Conservation (phyloP, 2,113 vertebrate species). For the Laterallus jamaicensis region DNA sequence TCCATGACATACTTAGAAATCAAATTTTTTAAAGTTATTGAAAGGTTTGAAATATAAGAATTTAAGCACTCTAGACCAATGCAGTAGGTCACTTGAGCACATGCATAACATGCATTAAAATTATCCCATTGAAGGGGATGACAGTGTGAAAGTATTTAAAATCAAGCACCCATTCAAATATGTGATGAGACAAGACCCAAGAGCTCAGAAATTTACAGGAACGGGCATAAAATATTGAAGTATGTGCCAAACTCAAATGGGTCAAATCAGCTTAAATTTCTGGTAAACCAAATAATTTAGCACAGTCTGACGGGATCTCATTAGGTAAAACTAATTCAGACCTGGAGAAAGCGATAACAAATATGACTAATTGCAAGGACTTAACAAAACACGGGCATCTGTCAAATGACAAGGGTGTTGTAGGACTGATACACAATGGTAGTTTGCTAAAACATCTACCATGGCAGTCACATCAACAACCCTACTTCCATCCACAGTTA, state of each 20-base stretch:
- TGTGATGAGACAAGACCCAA: background rate
- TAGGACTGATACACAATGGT: background rate
- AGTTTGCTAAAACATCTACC: background rate
- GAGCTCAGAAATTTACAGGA: background rate
- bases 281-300: background rate
- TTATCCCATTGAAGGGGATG: background rate
- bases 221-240: background rate
- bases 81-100: background rate
- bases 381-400: background rate
- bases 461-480: background rate
- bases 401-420: background rate
- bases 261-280: slow-evolving; percentile 1
- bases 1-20: background rate
- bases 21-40: background rate
- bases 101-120: background rate
- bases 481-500: background rate
- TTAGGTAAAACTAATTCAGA: background rate
- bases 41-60: background rate
- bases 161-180: background rate
- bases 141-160: background rate
- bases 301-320: background rate
- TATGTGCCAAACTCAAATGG: background rate
- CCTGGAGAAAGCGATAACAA: background rate
- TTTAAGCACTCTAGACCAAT: background rate
- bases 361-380: background rate